phyloP scores from a whole-genome alignment of 2,113 vertebrate species.

The Laterallus jamaicensis region DNA sequence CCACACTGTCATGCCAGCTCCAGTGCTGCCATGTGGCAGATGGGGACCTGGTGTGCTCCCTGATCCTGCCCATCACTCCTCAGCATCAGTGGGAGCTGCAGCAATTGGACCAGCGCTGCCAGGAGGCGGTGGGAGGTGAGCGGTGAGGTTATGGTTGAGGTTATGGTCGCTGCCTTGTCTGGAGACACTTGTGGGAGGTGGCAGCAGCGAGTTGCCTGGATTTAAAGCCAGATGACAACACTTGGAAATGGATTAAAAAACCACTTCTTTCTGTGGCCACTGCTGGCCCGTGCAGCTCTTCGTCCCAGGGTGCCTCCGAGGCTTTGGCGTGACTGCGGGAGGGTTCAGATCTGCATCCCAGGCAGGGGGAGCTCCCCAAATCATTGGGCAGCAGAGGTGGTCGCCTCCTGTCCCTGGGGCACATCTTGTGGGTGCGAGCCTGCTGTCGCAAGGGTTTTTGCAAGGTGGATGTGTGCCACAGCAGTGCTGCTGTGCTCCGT shows the following conservation, averaged over 20 bases:
- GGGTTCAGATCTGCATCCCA: neutral
- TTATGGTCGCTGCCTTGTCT: conserved; percentile 8
- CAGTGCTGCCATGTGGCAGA: neutral
- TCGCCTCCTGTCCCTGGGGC: neutral
- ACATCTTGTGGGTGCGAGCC: neutral
- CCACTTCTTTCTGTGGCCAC: conserved; percentile 53
- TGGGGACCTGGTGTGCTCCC: neutral
- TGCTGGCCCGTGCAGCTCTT: neutral
- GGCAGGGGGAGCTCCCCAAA: neutral
- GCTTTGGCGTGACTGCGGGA: neutral
- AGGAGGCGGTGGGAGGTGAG: neutral
- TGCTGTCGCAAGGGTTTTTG: neutral
- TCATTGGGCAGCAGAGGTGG: neutral
- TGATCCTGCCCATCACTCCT: neutral
- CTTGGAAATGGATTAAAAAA: conserved; percentile 53
- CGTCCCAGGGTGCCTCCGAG: neutral
- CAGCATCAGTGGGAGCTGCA: neutral
- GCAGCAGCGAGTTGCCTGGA: conserved; percentile 14
- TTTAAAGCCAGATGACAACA: conserved; percentile 67
- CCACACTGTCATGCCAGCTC: rapidly evolving
- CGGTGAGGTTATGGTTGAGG: neutral
- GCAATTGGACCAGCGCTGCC: neutral
- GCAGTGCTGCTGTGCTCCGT: conserved; percentile 30
- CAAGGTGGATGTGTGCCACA: conserved; percentile 15
- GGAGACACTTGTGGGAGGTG: conserved; percentile 55